Conservation (phyloP, 2,888 invertebrate genomes). For the Caenorhabditis sp. region DNA sequence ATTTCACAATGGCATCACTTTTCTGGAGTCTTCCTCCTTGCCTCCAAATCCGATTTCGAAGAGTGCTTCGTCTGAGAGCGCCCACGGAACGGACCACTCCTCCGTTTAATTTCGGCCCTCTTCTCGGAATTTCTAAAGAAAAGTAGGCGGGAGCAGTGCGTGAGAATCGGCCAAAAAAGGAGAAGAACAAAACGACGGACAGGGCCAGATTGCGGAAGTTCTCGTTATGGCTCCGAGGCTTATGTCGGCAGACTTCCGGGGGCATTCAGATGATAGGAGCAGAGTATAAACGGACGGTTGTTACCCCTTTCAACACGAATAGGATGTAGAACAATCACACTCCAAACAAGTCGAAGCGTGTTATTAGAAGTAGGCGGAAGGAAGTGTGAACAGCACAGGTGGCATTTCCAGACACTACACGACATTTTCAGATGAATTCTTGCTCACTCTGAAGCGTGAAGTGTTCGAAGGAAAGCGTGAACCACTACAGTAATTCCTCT, state of each 20-base stretch:
- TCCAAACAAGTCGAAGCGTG: background rate
- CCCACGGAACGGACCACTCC: conserved; percentile 17
- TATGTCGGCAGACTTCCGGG: conserved; percentile 36
- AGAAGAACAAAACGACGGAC: conserved; percentile 5
- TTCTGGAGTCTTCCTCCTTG: background rate
- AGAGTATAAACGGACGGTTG: background rate
- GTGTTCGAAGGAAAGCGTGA: no score
- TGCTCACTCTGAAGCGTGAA: no score
- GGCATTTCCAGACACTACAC: no score
- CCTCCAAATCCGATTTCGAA: conserved; percentile 35
- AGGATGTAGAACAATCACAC: no score
- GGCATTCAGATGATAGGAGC: conserved; percentile 20
- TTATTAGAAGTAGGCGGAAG: background rate
- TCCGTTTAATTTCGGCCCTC: conserved; percentile 37
- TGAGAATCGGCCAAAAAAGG: conserved; percentile 32
- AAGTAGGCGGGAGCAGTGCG: conserved; percentile 15
- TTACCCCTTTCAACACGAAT: no score
- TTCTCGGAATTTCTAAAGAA: conserved; percentile 21
- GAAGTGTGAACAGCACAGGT: background rate
- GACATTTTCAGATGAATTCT: no score
- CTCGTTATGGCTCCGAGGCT: conserved; percentile 23
- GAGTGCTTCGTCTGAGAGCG: conserved; percentile 18
- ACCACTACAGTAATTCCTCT: no score
- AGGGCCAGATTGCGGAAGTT: conserved; percentile 48
- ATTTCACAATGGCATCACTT: conserved; percentile 23